Conservation (phyloP, 2,888 invertebrate species). For the Carabus problematicus region DNA sequence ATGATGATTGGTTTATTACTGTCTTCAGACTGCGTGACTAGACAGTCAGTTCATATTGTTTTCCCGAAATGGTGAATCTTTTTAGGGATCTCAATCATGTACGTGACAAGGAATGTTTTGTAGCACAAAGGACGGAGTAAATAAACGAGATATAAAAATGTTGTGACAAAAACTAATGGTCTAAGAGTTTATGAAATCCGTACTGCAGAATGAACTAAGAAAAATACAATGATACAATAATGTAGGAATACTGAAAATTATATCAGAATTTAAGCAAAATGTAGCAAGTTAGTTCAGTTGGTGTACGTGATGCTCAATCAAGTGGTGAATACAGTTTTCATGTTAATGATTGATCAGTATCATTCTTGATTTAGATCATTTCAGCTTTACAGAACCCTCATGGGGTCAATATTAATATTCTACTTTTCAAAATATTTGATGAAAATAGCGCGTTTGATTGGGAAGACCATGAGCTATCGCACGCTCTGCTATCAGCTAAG, state of each 20-base stretch:
- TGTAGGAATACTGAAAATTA: too few species aligned
- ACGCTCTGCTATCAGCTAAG: neutral
- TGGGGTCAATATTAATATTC: constrained; percentile 12
- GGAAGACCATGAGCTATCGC: too few species aligned
- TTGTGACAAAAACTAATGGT: neutral
- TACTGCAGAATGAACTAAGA: too few species aligned
- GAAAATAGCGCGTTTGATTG: neutral
- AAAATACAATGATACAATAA: too few species aligned
- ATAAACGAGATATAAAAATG: neutral
- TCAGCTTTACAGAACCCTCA: too few species aligned
- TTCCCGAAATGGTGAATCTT: constrained; percentile 8
- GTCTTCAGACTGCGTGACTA: neutral
- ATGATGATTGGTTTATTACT: constrained; percentile 16
- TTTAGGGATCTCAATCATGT: constrained; percentile 5
- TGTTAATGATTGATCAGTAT: neutral
- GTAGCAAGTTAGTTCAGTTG: too few species aligned
- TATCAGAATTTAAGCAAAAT: too few species aligned
- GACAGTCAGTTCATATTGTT: constrained; percentile 7
- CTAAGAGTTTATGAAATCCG: too few species aligned
- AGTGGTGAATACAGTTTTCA: neutral
- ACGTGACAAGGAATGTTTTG: neutral
- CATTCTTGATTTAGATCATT: too few species aligned
- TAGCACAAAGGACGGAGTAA: neutral
- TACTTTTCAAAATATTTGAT: constrained; percentile 13
- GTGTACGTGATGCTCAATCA: too few species aligned